Base-by-base conservation (phyloP, 2,888 invertebrate species). In the Volucella zonaria region DNA sequence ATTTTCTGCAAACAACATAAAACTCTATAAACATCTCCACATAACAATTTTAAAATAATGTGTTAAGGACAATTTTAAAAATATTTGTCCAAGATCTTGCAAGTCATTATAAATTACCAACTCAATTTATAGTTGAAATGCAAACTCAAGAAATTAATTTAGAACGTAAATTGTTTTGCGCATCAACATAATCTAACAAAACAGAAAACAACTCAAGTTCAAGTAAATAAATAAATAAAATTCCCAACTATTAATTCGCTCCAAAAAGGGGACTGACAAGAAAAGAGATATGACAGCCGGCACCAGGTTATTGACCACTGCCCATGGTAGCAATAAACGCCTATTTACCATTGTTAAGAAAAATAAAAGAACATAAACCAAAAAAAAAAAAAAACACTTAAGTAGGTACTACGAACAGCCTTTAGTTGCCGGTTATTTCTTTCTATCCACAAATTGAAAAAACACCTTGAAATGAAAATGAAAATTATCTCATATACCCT, bases 391-490 rank as follows among this genome's bases (percentile, higher is more conserved):
- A 56, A 62, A 74, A 11, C 67, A 70, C 64, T 64, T 64, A 70
- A 62, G 10, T 58, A 31, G 6, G 6, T 31, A 58, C 40, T 49
- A 51, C 10, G 45, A 18, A 70, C 62, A 58, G 12, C 64, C 64
- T 59, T 49, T 31, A 51, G 42, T 54, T 68, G 67, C 58, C 59
- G 43, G 56, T 61, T 66, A 14, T 56, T 49, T 40, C 18, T 23
- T 31, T 49, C 40, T 66, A 45, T 80, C 62, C 47, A 51, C 45
- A 52, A 31, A 58, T 42, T 71, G 68, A 82, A 58, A 52, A 76
- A 81, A 76, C 76, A 76, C 87, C 86, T 87, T 87, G 87, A 87
- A 87, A 87, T 87, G 87, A 87, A 87, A 87, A 86, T 87, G 87
- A 87, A 87, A 87, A 87, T 87, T 79, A 83, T 77, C 66, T 64